These are phyloP conservation scores for Eptesicus fuscus DNA, from an alignment of 2,113 vertebrate species.

Conservation along the genomic window DNA sequence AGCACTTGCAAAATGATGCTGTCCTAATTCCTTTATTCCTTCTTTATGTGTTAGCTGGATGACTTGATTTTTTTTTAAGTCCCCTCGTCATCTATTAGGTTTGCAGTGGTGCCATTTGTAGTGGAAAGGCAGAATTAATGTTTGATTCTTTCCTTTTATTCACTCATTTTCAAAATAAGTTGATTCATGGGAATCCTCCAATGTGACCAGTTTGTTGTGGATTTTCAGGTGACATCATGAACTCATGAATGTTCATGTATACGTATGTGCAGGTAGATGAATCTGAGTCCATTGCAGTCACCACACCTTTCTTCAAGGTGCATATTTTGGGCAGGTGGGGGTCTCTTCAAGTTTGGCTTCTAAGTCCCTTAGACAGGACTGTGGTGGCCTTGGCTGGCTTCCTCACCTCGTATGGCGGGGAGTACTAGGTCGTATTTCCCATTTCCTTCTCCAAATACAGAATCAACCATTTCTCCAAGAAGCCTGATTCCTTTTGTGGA, in stretches of 20 bases:
- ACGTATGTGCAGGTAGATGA: not conserved
- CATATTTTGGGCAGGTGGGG: not conserved
- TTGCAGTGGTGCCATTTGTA: not conserved
- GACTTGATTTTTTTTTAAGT: not conserved
- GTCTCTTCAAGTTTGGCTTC: not conserved
- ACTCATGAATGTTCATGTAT: not conserved
- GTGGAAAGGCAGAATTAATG: not conserved
- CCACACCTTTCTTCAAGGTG: not conserved
- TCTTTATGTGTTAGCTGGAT: not conserved
- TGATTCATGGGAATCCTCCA: not conserved
- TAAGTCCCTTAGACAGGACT: not conserved
- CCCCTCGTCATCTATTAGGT: not conserved
- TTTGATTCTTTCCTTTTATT: not conserved
- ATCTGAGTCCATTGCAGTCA: not conserved
- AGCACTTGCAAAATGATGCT: not conserved
- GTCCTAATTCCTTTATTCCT: not conserved
- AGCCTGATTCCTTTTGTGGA: not conserved
- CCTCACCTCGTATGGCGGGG: not conserved
- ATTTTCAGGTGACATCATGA: not conserved
- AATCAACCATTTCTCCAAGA: not conserved
- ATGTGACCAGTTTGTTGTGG: not conserved
- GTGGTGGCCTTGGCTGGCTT: no score
- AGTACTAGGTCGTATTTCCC: not conserved
- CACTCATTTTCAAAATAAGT: not conserved
- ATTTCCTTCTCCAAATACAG: slow-evolving; percentile 10